Evolutionary conservation across 2,113 vertebrate species (phyloP), one percentile per base, ranked within the genome.

Genomic region (Anoura caudifer): DNA sequence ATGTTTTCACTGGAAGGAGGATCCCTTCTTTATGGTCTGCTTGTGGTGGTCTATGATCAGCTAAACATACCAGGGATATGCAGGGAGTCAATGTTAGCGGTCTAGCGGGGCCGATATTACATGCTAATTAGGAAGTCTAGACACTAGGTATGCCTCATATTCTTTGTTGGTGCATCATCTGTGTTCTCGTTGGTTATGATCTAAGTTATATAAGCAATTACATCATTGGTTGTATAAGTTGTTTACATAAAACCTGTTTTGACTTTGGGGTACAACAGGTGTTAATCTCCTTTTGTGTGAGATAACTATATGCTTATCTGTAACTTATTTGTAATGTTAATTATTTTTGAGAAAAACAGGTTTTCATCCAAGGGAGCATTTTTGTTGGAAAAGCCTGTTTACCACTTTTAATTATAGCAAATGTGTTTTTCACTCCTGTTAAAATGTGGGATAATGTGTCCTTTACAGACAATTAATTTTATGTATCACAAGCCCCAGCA

Each of bases 151-250:
- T 76, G 17, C 31, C 13, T 84, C 28, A 84, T 43, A 33, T 65
- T 88, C 28, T 65, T 93, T 33, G 10, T 31, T 93, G 13, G 61
- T 94, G 31, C 56, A 69, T 70, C 28, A 65, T 72, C 82, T 91
- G 1, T 54, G 36, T 82, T 91, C 20, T 87, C 20, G 73, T 38
- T 73, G n/a, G 52, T 93, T 91, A 79, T 16, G 19, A 26, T 81
- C 19, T 50, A 72, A 63, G 13, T 94, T 91, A 88, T 69, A n/a
- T 36, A 90, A 94, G 19, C 52, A 4, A 52, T 90, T 96, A 75
- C 38, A 91, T 91, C 69, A 80, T 54, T 88, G 43, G 8, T 93
- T 95, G 50, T 47, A 15, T 95, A 95, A 89, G 19, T 87, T 95
- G 77, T 85, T 93, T 91, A 91, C 22, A 36, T 59, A 82, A 88